phyloP scores from a whole-genome alignment of 2,797 vertebrate genomes.

The Paratrypauchen microcephalus region DNA sequence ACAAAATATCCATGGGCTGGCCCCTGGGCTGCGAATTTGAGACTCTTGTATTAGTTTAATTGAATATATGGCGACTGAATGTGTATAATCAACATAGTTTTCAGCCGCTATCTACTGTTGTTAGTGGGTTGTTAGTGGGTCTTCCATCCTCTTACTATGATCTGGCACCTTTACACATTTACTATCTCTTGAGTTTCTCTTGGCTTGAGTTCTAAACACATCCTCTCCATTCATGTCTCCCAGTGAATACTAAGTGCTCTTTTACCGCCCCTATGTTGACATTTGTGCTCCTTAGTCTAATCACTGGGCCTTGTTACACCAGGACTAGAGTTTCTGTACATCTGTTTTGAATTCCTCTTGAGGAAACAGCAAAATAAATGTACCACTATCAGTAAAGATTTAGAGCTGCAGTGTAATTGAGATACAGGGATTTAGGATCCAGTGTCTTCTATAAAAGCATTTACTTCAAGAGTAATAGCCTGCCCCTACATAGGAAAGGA shows the following conservation, averaged over 20 bases:
- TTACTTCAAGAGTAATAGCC: slow-evolving; percentile 47
- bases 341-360: slow-evolving; percentile 71
- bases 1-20: no score
- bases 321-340: slow-evolving; percentile 57
- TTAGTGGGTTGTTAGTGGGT: not conserved
- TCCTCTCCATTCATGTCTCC: slow-evolving; percentile 38
- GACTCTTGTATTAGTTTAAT: no score
- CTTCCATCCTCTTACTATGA: slow-evolving; percentile 38
- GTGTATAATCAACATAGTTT: not conserved
- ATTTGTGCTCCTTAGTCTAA: slow-evolving; percentile 57
- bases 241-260: slow-evolving; percentile 53
- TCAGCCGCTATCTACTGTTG: not conserved
- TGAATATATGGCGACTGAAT: no score
- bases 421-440: slow-evolving; percentile 58
- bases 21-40: no score
- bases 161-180: slow-evolving; percentile 53
- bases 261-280: slow-evolving; percentile 54
- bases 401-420: slow-evolving; percentile 60
- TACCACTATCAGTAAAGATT: slow-evolving; percentile 65
- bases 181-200: slow-evolving; percentile 50
- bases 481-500: slow-evolving; percentile 11
- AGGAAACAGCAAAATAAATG: slow-evolving; percentile 49
- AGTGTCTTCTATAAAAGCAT: slow-evolving; percentile 58
- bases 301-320: slow-evolving; percentile 55
- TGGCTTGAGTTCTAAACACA: slow-evolving; percentile 43